phyloP scores from a whole-genome alignment of 2,113 vertebrate species.

The Plotosus lineatus region DNA sequence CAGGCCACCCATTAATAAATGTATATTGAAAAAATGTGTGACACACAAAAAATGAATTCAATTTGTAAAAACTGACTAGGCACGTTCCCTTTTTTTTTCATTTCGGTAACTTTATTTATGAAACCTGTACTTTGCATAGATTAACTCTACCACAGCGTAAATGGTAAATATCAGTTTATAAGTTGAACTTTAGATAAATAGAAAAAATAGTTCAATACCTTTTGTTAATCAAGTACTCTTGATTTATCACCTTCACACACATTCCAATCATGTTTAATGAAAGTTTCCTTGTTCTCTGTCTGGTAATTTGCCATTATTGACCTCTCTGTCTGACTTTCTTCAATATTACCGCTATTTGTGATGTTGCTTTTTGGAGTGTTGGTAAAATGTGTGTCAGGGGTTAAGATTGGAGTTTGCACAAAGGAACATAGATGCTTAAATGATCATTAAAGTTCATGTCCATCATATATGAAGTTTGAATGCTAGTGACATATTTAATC shows the following conservation, averaged over 20 bases:
- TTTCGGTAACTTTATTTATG: background rate
- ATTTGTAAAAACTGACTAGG: background rate
- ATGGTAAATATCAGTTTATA: background rate
- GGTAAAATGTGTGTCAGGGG: background rate
- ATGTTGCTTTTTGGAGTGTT: slow-evolving; percentile 2
- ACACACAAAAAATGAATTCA: background rate
- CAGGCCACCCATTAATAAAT: too few species aligned
- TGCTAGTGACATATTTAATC: slow-evolving; percentile 67
- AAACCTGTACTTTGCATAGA: background rate
- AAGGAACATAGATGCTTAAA: slow-evolving; percentile 16
- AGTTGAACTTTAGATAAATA: background rate
- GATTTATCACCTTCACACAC: background rate
- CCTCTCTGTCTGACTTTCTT: slow-evolving; percentile 29
- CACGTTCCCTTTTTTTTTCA: background rate
- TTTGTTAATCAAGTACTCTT: background rate
- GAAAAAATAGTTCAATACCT: background rate
- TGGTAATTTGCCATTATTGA: slow-evolving; percentile 27
- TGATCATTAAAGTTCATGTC: slow-evolving; percentile 9
- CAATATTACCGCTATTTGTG: slow-evolving; percentile 4
- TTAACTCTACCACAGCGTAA: background rate
- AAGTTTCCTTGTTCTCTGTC: slow-evolving; percentile 21
- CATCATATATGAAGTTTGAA: slow-evolving; percentile 38
- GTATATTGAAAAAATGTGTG: too few species aligned
- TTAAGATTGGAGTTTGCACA: too few species aligned
- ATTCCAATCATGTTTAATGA: slow-evolving; percentile 30